Evolutionary conservation across 2,797 vertebrate species (phyloP).

Genomic region (Cirrhinus mrigala): DNA sequence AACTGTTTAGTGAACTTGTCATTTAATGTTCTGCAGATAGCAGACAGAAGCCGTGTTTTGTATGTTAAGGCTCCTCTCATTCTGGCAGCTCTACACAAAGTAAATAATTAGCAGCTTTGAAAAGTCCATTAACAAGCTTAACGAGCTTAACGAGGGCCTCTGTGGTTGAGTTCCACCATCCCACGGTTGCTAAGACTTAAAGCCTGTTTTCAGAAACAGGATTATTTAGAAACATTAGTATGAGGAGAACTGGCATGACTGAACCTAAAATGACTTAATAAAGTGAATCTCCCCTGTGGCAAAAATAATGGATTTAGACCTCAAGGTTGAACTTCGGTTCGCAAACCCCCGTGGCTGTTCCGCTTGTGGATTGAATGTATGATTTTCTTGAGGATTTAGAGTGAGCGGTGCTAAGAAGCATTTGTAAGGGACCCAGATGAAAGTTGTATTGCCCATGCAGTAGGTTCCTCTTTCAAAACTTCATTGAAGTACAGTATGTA

Average conservation of each 20-base stretch:
- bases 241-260: constrained; percentile 17
- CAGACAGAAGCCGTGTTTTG: neutral
- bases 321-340: constrained; percentile 9
- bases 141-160: constrained; percentile 62
- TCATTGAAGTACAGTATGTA: neutral
- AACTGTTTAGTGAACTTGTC: neutral
- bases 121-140: constrained; percentile 64
- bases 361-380: neutral
- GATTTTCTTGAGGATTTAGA: constrained; percentile 2
- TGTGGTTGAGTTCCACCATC: constrained; percentile 46
- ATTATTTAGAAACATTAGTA: constrained; percentile 48
- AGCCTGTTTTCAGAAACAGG: constrained; percentile 49
- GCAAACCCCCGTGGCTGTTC: neutral
- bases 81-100: constrained; percentile 59
- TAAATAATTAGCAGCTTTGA: constrained; percentile 68
- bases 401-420: neutral
- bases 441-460: neutral
- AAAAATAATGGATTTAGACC: constrained; percentile 23
- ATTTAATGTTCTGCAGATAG: constrained; percentile 5
- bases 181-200: constrained; percentile 39
- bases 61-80: constrained; percentile 24
- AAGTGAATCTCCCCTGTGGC: constrained; percentile 10
- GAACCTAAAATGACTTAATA: constrained; percentile 13
- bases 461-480: neutral
- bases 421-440: neutral